Conservation (phyloP, 2,888 invertebrate genomes). For the Sclerodermus sp. region DNA sequence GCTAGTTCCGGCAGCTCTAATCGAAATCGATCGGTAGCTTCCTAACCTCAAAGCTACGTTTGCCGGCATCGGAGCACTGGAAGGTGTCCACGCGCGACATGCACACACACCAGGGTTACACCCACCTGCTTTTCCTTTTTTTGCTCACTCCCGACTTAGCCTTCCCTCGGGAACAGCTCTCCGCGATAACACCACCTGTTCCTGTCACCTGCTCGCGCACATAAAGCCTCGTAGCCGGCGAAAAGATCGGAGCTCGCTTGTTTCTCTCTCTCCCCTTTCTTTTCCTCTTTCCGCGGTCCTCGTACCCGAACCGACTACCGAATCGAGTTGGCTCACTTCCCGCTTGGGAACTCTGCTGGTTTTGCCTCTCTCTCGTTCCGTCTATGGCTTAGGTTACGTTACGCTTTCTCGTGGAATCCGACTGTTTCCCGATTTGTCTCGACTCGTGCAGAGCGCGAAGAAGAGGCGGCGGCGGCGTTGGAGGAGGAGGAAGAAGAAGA, state of each 20-base stretch:
- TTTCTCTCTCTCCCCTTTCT: conserved; percentile 1
- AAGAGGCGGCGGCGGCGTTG: no score
- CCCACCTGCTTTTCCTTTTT: conserved; percentile 41
- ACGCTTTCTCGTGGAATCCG: no score
- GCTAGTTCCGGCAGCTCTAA: no score
- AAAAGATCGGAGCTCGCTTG: conserved; percentile 11
- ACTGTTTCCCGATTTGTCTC: no score
- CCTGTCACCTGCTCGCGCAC: conserved; percentile 35
- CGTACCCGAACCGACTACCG: conserved; percentile 7
- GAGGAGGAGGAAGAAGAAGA: background rate
- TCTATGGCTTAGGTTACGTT: no score
- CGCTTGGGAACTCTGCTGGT: conserved; percentile 3
- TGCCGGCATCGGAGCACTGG: no score
- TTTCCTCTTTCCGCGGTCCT: conserved; percentile 8
- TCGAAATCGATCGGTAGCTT: no score
- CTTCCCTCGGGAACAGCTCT: no score
- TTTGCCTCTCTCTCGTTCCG: no score
- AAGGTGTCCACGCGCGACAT: background rate
- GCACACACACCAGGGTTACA: conserved; percentile 28
- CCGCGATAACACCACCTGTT: conserved; percentile 3
- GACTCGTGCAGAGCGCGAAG: no score
- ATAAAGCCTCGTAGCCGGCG: conserved; percentile 19
- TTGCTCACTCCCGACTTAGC: no score
- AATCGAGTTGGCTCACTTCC: conserved; percentile 3
- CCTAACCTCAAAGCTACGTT: no score